Percentiles rank a stretch among this genome's conserved stretches.
Evolutionary conservation across 2,797 vertebrate species (phyloP).

Genomic region (Heteromormyrus szaboi): DNA sequence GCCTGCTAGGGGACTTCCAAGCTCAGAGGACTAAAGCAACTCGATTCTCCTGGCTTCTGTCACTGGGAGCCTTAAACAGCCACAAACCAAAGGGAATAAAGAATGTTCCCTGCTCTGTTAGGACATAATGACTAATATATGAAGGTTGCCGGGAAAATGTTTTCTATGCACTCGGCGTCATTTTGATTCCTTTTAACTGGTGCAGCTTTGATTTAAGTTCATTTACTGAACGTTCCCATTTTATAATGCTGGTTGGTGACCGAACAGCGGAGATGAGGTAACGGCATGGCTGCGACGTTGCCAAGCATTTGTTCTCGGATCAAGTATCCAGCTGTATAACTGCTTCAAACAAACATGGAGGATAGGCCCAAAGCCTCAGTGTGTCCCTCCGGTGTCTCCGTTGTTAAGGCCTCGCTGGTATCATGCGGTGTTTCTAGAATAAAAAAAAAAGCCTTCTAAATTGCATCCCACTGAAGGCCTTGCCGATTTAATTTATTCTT

Average conservation of each 20-base stretch:
- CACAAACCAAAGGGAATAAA: constrained; percentile 51
- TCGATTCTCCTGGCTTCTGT: constrained; percentile 46
- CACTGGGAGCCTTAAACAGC: constrained; percentile 55
- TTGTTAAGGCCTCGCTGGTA: background rate
- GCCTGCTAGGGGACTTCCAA: constrained; percentile 27
- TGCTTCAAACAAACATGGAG: background rate
- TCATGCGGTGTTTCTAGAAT: background rate
- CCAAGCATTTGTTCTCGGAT: constrained; percentile 1
- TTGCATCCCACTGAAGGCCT: constrained; percentile 26
- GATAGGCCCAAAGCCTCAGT: background rate
- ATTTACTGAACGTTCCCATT: constrained; percentile 52
- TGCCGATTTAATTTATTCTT: constrained; percentile 47
- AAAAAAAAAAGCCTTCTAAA: background rate
- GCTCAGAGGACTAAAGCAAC: constrained; percentile 43
- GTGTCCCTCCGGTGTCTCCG: background rate
- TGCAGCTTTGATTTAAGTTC: constrained; percentile 55
- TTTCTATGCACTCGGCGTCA: constrained; percentile 56
- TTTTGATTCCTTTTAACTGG: constrained; percentile 38
- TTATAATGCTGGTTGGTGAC: background rate
- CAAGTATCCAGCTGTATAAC: background rate
- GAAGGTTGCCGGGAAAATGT: constrained; percentile 57
- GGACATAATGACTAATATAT: constrained; percentile 67
- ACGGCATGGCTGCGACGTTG: background rate
- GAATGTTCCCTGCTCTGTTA: constrained; percentile 55
- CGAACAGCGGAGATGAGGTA: background rate